These are phyloP conservation scores for Cnemophilus loriae DNA, from an alignment of 2,113 vertebrate genomes.

Conservation along the genomic window DNA sequence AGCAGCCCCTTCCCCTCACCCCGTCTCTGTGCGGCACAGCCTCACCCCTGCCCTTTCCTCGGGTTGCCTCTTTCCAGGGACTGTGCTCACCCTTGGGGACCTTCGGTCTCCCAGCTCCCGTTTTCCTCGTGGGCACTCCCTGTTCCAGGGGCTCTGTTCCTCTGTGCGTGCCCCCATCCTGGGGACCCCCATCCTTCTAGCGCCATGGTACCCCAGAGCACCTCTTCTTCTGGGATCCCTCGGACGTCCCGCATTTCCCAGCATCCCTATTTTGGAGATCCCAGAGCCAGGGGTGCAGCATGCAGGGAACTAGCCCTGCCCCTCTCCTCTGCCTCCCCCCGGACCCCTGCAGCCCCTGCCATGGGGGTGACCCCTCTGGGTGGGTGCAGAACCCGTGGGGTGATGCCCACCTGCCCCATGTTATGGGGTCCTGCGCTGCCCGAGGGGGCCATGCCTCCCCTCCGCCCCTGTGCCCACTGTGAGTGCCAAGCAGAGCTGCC, in stretches of 20 bases:
- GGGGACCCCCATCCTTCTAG: background rate
- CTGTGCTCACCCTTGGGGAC: background rate
- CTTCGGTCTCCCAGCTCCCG: too few species aligned
- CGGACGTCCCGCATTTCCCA: background rate
- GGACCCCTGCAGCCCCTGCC: background rate
- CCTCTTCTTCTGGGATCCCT: background rate
- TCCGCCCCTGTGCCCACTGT: rapidly evolving
- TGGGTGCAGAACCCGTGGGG: rapidly evolving
- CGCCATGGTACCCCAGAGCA: background rate
- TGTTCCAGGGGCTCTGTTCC: background rate
- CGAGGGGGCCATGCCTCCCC: background rate
- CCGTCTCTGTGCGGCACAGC: background rate
- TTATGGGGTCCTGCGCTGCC: background rate
- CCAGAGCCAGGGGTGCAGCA: background rate
- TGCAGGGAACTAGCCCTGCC: background rate
- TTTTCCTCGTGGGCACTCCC: background rate
- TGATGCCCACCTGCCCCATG: background rate
- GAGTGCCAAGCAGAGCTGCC: background rate
- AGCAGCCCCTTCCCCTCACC: background rate
- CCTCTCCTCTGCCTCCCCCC: background rate
- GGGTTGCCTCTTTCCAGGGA: background rate
- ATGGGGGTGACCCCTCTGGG: background rate
- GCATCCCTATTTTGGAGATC: background rate
- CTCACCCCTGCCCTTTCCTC: background rate
- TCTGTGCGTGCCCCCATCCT: background rate